Conservation (phyloP, 2,797 vertebrate genomes). For the Mormyrus proboscirostris region DNA sequence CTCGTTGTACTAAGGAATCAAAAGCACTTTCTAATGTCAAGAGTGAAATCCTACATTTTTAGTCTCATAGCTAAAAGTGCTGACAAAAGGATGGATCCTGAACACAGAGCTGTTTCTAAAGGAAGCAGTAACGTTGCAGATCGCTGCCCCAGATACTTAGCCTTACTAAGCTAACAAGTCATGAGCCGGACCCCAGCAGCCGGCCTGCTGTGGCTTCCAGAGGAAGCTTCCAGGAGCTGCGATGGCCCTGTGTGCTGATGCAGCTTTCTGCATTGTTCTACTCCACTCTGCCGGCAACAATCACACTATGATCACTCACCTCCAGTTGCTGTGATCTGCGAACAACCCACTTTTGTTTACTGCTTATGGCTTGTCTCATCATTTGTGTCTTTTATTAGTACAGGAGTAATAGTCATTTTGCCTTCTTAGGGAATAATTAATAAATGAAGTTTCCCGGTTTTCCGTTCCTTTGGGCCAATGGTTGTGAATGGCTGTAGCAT, state of each 20-base stretch:
- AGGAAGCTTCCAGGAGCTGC: neutral
- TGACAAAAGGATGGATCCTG: neutral
- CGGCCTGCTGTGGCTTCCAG: neutral
- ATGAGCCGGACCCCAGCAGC: neutral
- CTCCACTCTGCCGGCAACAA: neutral
- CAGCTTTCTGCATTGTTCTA: neutral
- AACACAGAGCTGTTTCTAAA: neutral
- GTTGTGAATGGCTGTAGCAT: neutral
- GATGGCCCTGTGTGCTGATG: neutral
- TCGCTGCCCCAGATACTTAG: neutral
- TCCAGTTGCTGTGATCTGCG: neutral
- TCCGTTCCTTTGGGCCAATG: neutral
- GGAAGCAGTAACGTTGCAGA: neutral
- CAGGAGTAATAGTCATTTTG: neutral
- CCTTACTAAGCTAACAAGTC: neutral
- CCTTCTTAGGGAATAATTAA: neutral
- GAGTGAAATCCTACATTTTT: neutral
- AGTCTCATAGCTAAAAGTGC: neutral
- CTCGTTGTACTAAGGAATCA: neutral
- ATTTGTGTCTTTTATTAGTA: neutral
- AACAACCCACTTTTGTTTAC: neutral
- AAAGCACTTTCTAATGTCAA: neutral
- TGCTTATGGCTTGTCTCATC: neutral
- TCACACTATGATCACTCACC: neutral
- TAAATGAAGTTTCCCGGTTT: neutral